These are phyloP conservation scores for Cottus gobio DNA, from an alignment of 2,113 vertebrate genomes.

Conservation along the genomic window DNA sequence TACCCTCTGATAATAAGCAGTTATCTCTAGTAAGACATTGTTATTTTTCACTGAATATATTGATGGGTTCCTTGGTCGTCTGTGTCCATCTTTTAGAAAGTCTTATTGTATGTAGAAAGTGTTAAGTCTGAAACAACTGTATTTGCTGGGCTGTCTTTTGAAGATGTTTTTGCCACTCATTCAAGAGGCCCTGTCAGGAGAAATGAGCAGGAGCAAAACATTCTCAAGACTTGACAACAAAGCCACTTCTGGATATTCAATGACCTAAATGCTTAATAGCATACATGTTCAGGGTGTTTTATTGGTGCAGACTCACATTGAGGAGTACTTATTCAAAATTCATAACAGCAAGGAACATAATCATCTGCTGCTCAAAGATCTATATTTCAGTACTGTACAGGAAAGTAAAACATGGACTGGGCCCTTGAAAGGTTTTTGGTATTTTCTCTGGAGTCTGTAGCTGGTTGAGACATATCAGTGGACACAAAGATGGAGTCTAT, in stretches of 20 bases:
- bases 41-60: conserved; percentile 22
- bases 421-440: not conserved
- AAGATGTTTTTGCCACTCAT: conserved; percentile 8
- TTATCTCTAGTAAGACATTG: conserved; percentile 4
- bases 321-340: conserved; percentile 26
- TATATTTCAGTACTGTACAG: not conserved
- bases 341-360: conserved; percentile 9
- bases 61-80: not conserved
- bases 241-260: conserved; percentile 13
- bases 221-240: conserved; percentile 9
- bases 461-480: conserved; percentile 34
- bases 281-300: not conserved
- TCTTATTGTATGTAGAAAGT: not conserved
- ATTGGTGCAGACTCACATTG: conserved; percentile 21
- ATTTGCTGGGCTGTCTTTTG: conserved; percentile 24
- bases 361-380: conserved; percentile 23
- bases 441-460: conserved; percentile 17
- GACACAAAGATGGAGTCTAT: conserved; percentile 18
- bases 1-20: not conserved
- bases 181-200: not conserved
- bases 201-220: conserved; percentile 18
- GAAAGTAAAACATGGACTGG: not conserved
- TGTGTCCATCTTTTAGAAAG: not conserved
- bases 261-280: conserved; percentile 9
- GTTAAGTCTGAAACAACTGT: conserved; percentile 13